phyloP scores from a whole-genome alignment of 2,797 vertebrate genomes.

The Gadopsis marmoratus region DNA sequence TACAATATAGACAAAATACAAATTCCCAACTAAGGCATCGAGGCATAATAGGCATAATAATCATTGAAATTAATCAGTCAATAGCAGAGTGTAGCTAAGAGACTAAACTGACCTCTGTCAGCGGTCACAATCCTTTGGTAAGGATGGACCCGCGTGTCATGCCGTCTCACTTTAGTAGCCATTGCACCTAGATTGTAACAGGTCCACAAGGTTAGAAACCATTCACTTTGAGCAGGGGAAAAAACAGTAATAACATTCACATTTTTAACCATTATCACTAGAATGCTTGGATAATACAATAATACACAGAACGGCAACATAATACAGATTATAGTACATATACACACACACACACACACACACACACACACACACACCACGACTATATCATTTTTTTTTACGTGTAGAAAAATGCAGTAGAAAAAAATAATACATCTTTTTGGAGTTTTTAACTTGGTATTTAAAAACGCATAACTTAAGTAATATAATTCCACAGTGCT shows the following conservation, averaged over 20 bases:
- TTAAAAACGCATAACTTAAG: conserved; percentile 83
- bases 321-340: conserved; percentile 78
- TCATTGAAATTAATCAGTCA: conserved; percentile 80
- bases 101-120: conserved; percentile 99
- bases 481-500: conserved; percentile 83
- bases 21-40: conserved; percentile 80
- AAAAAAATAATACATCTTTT: conserved; percentile 74
- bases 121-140: conserved; percentile 99
- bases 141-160: conserved; percentile 99
- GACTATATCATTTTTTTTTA: conserved; percentile 48
- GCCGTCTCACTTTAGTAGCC: conserved; percentile 99
- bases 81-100: conserved; percentile 82
- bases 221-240: conserved; percentile 84
- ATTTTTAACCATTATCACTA: conserved; percentile 76
- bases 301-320: conserved; percentile 73
- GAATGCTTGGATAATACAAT: conserved; percentile 77
- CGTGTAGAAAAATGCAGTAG: conserved; percentile 73
- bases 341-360: conserved; percentile 43
- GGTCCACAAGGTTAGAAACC: conserved; percentile 97
- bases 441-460: conserved; percentile 65
- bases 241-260: conserved; percentile 85
- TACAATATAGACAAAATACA: conserved; percentile 69
- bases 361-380: conserved; percentile 18
- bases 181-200: conserved; percentile 99
- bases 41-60: conserved; percentile 79